These are phyloP conservation scores for Cerceris ruficornis DNA, from an alignment of 2,888 invertebrate genomes.

Conservation along the genomic window DNA sequence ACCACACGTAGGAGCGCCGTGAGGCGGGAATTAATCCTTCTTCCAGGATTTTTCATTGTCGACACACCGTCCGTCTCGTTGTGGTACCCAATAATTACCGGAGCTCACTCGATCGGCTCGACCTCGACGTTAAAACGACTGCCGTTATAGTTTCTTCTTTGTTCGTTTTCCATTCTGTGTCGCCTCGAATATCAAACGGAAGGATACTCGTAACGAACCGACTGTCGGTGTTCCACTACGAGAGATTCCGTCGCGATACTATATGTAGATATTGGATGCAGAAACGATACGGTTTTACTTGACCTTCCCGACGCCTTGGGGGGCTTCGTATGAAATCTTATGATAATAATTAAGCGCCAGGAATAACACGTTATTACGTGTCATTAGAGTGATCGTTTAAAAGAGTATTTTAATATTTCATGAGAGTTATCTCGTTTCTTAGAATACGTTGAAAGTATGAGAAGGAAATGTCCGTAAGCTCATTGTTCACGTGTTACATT, in stretches of 20 bases:
- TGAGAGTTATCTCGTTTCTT: no score
- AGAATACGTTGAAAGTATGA: no score
- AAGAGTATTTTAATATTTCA: conserved; percentile 1
- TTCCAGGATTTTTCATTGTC: conserved; percentile 68
- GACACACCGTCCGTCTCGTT: conserved; percentile 59
- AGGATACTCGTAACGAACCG: conserved; percentile 56
- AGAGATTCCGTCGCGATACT: background rate
- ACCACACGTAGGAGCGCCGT: conserved; percentile 23
- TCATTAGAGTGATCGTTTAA: background rate
- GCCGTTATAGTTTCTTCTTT: conserved; percentile 34
- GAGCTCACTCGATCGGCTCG: conserved; percentile 63
- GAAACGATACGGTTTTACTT: conserved; percentile 1
- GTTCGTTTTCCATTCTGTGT: conserved; percentile 27
- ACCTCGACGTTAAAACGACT: conserved; percentile 55
- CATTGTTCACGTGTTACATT: no score
- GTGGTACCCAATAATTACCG: conserved; percentile 67
- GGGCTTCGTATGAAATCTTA: conserved; percentile 1
- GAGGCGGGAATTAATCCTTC: conserved; percentile 68
- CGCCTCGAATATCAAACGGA: conserved; percentile 21
- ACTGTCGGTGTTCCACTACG: conserved; percentile 2
- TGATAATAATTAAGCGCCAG: conserved; percentile 32
- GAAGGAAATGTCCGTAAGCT: no score
- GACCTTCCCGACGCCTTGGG: background rate
- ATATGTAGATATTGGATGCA: background rate
- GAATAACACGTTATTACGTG: conserved; percentile 23